Base-by-base conservation (phyloP, 2,888 invertebrate genomes). In the Apocheima hispidaria region DNA sequence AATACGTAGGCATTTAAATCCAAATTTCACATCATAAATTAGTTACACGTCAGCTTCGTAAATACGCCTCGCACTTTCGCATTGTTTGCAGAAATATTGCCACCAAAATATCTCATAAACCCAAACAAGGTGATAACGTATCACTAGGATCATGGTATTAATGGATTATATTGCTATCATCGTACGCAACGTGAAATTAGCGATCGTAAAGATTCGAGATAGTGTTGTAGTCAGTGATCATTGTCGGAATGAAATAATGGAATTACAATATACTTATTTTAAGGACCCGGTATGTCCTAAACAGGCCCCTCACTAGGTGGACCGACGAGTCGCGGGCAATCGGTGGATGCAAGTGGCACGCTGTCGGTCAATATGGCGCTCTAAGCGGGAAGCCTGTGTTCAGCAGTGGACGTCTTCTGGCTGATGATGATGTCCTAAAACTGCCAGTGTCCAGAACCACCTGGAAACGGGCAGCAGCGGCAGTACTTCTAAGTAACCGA, bases 81-180 rank as follows among this genome's bases (percentile, higher is more conserved):
- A 51, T 60, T 72, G 66, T 76, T 70, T 71, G 60, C 55, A 48
- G 33, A 59, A 18, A 33, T 30, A 63, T 54, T 46, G 53, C 60
- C 63, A 64, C 63, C 57, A 63, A 70, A 69, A 70, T 64, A 63
- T 68, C 66, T 65, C 52, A 55, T 58, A 65, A 61, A 63, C 54
- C 65, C 63, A 74, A 73, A 72, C 69, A 79, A 68, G 66, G 65
- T 63, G 81, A 81, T 81, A 81, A 70, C 65, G n/a, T 81, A 81
- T 81, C 82, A 12, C 7, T 20, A 68, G 75, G 71, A 72, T 73
- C 71, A 51, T 50, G 38, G 75, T 71, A 69, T 79, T 75, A 78
- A 1, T n/a, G 66, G 74, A 74, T 75, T 80, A 75, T 59, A n/a
- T 7, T 26, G 56, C 41, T 79, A 78, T 80, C 76, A 46, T 41